Conservation (phyloP, 2,113 vertebrate species). For the Sebastes schlegelii region DNA sequence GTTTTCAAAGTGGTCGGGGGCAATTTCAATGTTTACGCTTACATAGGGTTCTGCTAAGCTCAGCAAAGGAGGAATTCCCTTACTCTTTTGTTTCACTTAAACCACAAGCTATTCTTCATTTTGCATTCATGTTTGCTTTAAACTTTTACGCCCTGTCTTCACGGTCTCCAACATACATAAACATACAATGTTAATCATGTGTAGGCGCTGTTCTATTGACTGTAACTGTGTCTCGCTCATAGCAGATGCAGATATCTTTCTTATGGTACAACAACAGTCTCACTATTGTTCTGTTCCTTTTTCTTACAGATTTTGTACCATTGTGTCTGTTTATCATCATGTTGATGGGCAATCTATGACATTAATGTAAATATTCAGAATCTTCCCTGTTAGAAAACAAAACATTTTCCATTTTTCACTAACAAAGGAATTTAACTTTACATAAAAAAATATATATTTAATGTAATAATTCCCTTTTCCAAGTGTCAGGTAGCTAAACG, state of each 20-base stretch:
- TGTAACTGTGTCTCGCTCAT: slow-evolving; percentile 13
- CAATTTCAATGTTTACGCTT: slow-evolving; percentile 65
- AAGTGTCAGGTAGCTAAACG: neutral
- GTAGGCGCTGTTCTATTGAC: neutral
- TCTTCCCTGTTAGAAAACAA: neutral
- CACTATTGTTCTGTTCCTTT: neutral
- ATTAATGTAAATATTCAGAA: slow-evolving; percentile 5
- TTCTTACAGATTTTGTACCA: neutral
- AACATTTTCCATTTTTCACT: neutral
- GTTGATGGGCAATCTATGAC: neutral
- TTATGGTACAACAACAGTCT: neutral
- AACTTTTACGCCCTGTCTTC: neutral
- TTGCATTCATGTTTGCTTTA: slow-evolving; percentile 16
- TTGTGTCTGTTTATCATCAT: neutral
- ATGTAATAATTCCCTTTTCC: neutral
- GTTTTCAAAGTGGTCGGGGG: slow-evolving; percentile 65
- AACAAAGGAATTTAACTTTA: neutral
- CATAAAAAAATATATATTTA: neutral
- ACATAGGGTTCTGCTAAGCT: slow-evolving; percentile 53
- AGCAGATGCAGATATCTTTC: neutral
- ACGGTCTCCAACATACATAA: neutral
- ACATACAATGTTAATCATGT: neutral
- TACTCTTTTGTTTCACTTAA: slow-evolving; percentile 45
- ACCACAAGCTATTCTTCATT: slow-evolving; percentile 45
- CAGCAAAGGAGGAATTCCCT: slow-evolving; percentile 51